These are phyloP conservation scores for Zaprionus lachaisei DNA, from an alignment of 1,140 invertebrate genomes.

Conservation along the genomic window DNA sequence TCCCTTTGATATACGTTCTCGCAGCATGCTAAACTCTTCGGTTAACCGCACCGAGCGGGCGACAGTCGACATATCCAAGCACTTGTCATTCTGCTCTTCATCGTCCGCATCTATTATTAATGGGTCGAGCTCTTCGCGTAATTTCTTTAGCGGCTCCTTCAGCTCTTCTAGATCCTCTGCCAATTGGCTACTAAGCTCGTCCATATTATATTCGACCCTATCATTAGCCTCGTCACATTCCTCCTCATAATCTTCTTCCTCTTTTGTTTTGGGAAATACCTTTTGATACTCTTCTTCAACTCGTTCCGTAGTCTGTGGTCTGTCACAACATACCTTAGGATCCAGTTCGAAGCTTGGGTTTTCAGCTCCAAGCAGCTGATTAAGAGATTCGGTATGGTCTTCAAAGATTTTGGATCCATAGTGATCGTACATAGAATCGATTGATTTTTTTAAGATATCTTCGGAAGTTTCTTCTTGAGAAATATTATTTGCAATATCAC, in stretches of 20 bases:
- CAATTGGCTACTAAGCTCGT: conserved; percentile 54
- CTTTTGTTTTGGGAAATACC: conserved; percentile 25
- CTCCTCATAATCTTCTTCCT: conserved; percentile 45
- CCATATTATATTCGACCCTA: conserved; percentile 56
- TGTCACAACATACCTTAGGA: conserved; percentile 10
- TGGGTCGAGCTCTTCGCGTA: not conserved
- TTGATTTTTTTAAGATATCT: conserved; percentile 37
- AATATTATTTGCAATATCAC: conserved; percentile 11
- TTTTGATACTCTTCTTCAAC: not conserved
- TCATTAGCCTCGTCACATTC: conserved; percentile 52
- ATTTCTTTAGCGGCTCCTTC: not conserved
- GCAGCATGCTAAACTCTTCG: conserved; percentile 37
- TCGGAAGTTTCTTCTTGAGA: not conserved
- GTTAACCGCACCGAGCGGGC: conserved; percentile 28
- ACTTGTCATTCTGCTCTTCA: conserved; percentile 5
- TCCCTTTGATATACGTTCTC: conserved; percentile 20
- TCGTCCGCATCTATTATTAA: conserved; percentile 32
- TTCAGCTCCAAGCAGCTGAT: conserved; percentile 13
- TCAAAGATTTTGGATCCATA: conserved; percentile 14
- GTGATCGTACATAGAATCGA: conserved; percentile 48
- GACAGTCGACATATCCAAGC: conserved; percentile 18
- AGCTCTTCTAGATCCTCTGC: conserved; percentile 60
- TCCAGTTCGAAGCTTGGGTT: conserved; percentile 8
- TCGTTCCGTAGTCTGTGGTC: not conserved
- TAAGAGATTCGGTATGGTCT: conserved; percentile 10